phyloP scores from a whole-genome alignment of 2,797 vertebrate species.

The Scolopax rusticola region DNA sequence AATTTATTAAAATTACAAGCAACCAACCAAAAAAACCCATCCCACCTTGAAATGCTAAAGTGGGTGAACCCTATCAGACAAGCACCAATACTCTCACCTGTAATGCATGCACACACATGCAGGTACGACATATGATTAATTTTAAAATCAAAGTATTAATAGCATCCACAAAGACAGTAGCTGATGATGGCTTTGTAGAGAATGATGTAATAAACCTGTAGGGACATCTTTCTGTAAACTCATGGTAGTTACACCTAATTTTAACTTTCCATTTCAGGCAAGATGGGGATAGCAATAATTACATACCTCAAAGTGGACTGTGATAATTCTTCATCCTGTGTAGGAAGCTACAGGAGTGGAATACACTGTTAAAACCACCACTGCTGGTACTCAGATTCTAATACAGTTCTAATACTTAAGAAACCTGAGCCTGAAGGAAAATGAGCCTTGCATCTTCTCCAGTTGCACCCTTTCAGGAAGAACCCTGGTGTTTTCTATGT shows the following conservation, averaged over 20 bases:
- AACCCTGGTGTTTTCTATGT: not conserved
- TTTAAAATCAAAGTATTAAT: conserved; percentile 12
- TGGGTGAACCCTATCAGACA: not conserved
- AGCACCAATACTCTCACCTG: not conserved
- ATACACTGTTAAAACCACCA: not conserved
- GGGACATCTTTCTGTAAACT: conserved; percentile 2
- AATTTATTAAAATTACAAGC: not conserved
- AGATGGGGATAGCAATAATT: not conserved
- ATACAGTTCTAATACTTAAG: not conserved
- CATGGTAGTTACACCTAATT: not conserved
- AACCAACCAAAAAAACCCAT: not conserved
- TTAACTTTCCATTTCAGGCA: not conserved
- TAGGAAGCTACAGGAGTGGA: not conserved
- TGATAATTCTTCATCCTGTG: not conserved
- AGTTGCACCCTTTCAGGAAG: not conserved
- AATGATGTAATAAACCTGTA: not conserved
- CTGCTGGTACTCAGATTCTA: not conserved
- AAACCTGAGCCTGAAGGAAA: not conserved
- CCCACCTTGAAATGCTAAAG: not conserved
- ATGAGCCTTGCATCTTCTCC: not conserved
- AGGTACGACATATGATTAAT: not conserved
- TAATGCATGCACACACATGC: not conserved
- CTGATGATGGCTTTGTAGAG: conserved; percentile 4
- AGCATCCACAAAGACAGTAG: not conserved
- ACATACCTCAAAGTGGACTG: not conserved